Percentiles rank a stretch among this genome's conserved stretches.
Evolutionary conservation across 2,888 invertebrate genomes (phyloP).

Genomic region (Ferdinandea cuprea): DNA sequence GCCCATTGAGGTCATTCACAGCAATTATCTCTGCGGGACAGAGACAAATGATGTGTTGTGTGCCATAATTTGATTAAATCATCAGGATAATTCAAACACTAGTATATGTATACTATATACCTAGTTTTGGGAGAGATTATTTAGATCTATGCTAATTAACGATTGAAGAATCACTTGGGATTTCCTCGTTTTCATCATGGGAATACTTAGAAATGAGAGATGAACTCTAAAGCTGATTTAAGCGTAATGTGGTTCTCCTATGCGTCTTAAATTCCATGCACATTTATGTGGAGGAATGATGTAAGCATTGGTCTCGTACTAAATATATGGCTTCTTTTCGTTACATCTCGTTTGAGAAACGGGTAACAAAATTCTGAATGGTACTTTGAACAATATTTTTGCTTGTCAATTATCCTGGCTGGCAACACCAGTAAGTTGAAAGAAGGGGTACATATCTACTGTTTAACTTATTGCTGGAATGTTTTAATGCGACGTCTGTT

Average conservation of each 20-base stretch:
- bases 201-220: constrained; percentile 20
- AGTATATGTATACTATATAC: too few relatives aligned
- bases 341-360: too few relatives aligned
- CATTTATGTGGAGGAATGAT: too few relatives aligned
- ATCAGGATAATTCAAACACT: constrained; percentile 37
- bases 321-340: too few relatives aligned
- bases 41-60: constrained; percentile 42
- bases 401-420: too few relatives aligned
- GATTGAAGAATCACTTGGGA: constrained; percentile 30
- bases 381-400: too few relatives aligned
- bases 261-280: background rate
- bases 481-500: too few relatives aligned
- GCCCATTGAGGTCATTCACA: constrained; percentile 61
- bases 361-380: too few relatives aligned
- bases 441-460: too few relatives aligned
- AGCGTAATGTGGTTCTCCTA: background rate
- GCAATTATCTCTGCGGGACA: constrained; percentile 56
- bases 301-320: too few relatives aligned
- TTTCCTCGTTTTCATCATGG: background rate
- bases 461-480: too few relatives aligned
- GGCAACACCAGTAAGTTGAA: too few relatives aligned
- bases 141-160: constrained; percentile 47
- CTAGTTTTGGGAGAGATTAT: constrained; percentile 39
- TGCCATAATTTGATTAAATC: constrained; percentile 60
- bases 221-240: constrained; percentile 20